Percentiles rank a stretch among this genome's conserved stretches.
phyloP scores from a whole-genome alignment of 1,140 invertebrate genomes.

The Drosophila paulistorum region DNA sequence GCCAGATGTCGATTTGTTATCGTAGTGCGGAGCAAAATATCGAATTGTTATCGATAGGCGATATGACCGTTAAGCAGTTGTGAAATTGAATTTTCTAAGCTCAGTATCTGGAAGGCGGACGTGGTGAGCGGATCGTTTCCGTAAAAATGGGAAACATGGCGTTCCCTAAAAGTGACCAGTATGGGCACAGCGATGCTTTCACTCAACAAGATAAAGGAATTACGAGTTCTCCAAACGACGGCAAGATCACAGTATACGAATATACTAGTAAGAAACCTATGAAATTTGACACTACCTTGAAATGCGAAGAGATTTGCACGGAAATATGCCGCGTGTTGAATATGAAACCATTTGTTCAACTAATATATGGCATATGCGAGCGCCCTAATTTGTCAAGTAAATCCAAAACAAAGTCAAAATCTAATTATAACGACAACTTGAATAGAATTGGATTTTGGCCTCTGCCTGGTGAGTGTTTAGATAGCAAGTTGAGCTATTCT shows the following conservation, averaged over 20 bases:
- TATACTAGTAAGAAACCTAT: constrained; percentile 22
- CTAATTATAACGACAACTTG: background rate
- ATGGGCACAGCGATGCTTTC: constrained; percentile 41
- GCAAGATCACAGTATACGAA: constrained; percentile 43
- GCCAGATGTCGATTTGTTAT: too few relatives aligned
- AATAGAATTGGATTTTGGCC: constrained; percentile 78
- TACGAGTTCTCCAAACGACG: constrained; percentile 30
- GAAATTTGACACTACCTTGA: constrained; percentile 22
- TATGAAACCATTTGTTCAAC: constrained; percentile 89
- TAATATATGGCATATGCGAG: constrained; percentile 88
- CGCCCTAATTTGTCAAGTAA: constrained; percentile 18
- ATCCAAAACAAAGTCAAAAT: background rate
- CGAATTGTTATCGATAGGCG: too few relatives aligned
- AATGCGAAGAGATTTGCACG: constrained; percentile 88
- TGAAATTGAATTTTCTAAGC: too few relatives aligned
- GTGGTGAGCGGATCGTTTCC: background rate
- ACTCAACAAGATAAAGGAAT: constrained; percentile 49
- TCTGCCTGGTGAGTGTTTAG: constrained; percentile 84
- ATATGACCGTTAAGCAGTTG: too few relatives aligned
- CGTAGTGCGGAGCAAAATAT: too few relatives aligned
- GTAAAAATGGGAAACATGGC: background rate
- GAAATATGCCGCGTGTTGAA: constrained; percentile 87
- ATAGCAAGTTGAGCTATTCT: constrained; percentile 86
- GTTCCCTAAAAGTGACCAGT: background rate
- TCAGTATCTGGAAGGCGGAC: background rate